phyloP scores from a whole-genome alignment of 2,888 invertebrate species.

The Embidobia sp. region DNA sequence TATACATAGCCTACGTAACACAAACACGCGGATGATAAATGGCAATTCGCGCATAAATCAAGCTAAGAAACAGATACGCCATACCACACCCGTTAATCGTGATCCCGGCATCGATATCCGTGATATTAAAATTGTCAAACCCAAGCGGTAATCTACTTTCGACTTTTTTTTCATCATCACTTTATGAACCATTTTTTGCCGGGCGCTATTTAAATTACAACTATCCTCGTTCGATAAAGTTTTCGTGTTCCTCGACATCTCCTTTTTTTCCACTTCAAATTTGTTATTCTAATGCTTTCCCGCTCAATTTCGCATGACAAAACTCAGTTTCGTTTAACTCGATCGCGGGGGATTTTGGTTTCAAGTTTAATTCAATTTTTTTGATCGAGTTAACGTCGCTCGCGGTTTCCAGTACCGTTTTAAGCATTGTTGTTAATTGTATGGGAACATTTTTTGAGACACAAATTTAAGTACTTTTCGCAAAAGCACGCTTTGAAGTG shows the following conservation, averaged over 20 bases:
- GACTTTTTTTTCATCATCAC: background rate
- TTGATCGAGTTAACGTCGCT: too few relatives aligned
- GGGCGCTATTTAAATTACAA: too few relatives aligned
- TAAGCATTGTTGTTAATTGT: too few relatives aligned
- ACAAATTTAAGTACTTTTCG: background rate
- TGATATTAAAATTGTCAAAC: slow-evolving; percentile 28
- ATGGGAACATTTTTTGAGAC: background rate
- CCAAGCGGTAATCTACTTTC: slow-evolving; percentile 37
- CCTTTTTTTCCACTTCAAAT: slow-evolving; percentile 7
- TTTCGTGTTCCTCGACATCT: slow-evolving; percentile 19
- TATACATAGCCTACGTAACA: slow-evolving; percentile 27
- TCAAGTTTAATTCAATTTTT: too few relatives aligned
- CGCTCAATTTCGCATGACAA: background rate
- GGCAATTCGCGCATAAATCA: slow-evolving; percentile 24
- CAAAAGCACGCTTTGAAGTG: slow-evolving; percentile 16
- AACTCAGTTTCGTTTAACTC: background rate
- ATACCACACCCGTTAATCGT: slow-evolving; percentile 25
- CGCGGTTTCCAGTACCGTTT: background rate
- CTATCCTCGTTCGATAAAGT: background rate
- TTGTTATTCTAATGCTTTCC: slow-evolving; percentile 15
- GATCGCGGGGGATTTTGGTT: background rate
- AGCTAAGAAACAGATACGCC: slow-evolving; percentile 15
- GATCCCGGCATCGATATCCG: slow-evolving; percentile 1
- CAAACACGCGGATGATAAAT: slow-evolving; percentile 25
- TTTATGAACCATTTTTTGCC: slow-evolving; percentile 2